Evolutionary conservation across 2,888 invertebrate genomes (phyloP), one percentile per base, ranked within the genome.

Genomic region (Amphipoea oculea): DNA sequence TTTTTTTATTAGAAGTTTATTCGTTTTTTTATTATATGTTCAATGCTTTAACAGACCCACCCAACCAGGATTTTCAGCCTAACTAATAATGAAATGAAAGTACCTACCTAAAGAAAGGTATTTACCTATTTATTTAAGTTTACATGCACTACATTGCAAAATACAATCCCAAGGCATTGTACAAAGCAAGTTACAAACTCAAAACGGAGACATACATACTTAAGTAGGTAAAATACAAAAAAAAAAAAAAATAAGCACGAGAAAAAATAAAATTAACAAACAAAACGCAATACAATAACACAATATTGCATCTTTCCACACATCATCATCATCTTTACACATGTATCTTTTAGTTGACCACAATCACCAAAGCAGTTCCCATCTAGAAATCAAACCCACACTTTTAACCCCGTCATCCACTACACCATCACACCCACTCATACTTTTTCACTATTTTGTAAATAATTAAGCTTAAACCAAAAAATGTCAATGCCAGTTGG

Each of bases 391-490:
- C 92, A 86, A 95, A 95, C 90, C 81, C 9, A 17, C 48, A 79
- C 81, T 51, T 4, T 45, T 6, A n/a, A 42, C 29, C 2, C 4
- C 17, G 45, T 20, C 12, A n/a, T 60, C 87, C 86, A 60, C 86
- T 79, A 62, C 54, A 63, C 90, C 80, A 62, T 57, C 36, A 71
- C 36, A 71, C 36, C 48, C 23, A n/a, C 20, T 60, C 40, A 57
- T 84, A 93, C 92, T 94, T 95, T 95, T 95, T 95, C 94, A 92
- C 91, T 92, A 93, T 95, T 95, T 95, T 95, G 94, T 94, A 93
- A 94, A 95, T 96, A 95, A 96, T 96, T 94, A 96, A 96, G 95
- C 95, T 94, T 92, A 93, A 96, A 96, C 96, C 96, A 94, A 94
- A 95, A 95, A 94, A 94, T 91, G 96, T 95, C 96, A 96, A 90